Evolutionary conservation across 2,797 vertebrate species (phyloP), one percentile per base, ranked within the genome.

Genomic region (Rhynchotus rufescens): DNA sequence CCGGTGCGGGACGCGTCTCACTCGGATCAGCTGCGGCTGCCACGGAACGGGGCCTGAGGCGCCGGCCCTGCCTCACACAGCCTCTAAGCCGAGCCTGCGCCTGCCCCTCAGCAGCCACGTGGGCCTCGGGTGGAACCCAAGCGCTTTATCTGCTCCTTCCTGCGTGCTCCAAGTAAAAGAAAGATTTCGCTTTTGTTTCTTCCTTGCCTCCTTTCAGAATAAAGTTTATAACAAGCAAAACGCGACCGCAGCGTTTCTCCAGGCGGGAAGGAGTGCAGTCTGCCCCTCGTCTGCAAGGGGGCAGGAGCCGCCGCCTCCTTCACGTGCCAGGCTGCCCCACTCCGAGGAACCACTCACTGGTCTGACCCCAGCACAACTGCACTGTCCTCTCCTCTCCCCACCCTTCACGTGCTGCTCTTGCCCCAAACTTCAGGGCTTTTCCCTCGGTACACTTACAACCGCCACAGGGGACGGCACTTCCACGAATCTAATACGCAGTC

Each of bases 321-420:
- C 64, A 34, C 40, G 10, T 20, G 64, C 25, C 15, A 72, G 15
- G 12, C 45, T 56, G n/a, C 26, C 75, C 42, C 34, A 28, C n/a
- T 69, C 16, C 15, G 5, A 14, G 11, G 66, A 34, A 9, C 3
- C 6, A 30, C 14, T 28, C 30, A 36, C 34, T 52, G n/a, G 83
- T 66, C 19, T 49, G 23, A 73, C 12, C 32, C 84, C 76, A 52
- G 5, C 23, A 34, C 2, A 64, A 22, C 3, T 23, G 6, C 0
- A 67, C 4, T 5, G 6, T 2, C 2, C 38, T 0, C 36, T 2
- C 2, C 38, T 0, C 36, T 36, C 36, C 36, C 36, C 19, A 34
- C 15, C 12, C 9, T 65, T 77, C 13, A 36, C 36, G 36, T 38
- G 6, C 3, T 4, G 26, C 10, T 72, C 73, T 78, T 59, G 8